Base-by-base conservation (phyloP, 2,797 vertebrate genomes). In the Babyrousa celebensis region DNA sequence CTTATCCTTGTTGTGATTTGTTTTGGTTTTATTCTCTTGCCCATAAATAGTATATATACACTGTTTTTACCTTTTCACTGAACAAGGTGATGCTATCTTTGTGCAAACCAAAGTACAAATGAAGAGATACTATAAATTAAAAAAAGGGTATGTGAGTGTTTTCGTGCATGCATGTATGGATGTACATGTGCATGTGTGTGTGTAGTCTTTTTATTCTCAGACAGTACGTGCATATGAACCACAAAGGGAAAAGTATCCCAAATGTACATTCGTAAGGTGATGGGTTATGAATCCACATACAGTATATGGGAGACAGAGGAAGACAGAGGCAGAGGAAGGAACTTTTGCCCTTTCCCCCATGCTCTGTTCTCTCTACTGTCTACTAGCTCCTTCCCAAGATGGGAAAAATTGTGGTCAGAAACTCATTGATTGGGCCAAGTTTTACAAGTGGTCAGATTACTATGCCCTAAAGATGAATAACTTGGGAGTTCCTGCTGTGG, bases 1-100 rank as follows among this genome's bases (percentile, higher is more conserved):
- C 32, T 91, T 91, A 72, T 12, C 25, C 10, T 70, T 58, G 74
- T 17, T 74, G 93, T 27, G 18, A 63, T 98, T 94, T 95, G 65
- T 93, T 92, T 89, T 75, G 7, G 20, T 95, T 98, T 98, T 98
- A 96, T 98, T 98, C 65, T 90, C 27, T 40, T 6, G 85, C 23
- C 83, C 67, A 96, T 91, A 89, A 97, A 98, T 93, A 97, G 25
- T 96, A 95, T 97, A 97, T 95, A 97, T 82, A 98, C 95, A 98
- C 56, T 80, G 91, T 96, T 93, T 97, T 97, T 94, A 96, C 85
- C 67, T 63, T 75, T 79, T 62, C 48, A 48, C 4, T 63, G 56
- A 97, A 91, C 8, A 79, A 63, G 85, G 94, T 86, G 75, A 77
- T 25, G 92, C 87, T 89, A 94, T 94, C 82, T 92, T 85, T 68